Evolutionary conservation across 2,888 invertebrate genomes (phyloP).

Genomic region (Ctena decussata): DNA sequence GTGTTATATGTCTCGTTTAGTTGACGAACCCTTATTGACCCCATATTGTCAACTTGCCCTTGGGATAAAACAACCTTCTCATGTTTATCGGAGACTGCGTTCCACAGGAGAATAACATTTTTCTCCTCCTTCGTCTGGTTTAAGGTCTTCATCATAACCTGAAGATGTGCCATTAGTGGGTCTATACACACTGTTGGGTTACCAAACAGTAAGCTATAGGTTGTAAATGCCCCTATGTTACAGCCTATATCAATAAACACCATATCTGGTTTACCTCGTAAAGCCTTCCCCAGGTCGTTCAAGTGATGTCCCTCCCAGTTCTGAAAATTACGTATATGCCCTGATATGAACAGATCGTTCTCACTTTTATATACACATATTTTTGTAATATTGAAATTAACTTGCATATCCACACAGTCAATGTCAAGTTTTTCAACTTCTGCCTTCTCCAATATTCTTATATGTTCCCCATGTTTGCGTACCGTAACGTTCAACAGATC

Average conservation of each 20-base stretch:
- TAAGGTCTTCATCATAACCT: constrained; percentile 65
- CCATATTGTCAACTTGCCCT: too few relatives aligned
- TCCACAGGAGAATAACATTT: constrained; percentile 69
- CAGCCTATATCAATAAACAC: constrained; percentile 71
- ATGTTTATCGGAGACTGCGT: constrained; percentile 72
- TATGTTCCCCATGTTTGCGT: too few relatives aligned
- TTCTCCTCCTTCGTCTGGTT: constrained; percentile 46
- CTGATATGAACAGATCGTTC: constrained; percentile 68
- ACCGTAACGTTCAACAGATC: too few relatives aligned
- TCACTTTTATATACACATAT: constrained; percentile 70
- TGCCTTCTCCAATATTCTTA: too few relatives aligned
- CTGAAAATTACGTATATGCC: constrained; percentile 51
- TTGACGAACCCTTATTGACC: too few relatives aligned
- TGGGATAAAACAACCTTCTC: constrained; percentile 58
- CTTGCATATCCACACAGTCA: too few relatives aligned
- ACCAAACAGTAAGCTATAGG: constrained; percentile 64
- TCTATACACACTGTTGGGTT: constrained; percentile 67
- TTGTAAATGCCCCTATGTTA: constrained; percentile 73
- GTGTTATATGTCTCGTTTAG: too few relatives aligned
- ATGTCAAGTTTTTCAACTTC: too few relatives aligned
- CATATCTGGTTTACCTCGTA: constrained; percentile 55
- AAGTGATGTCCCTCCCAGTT: constrained; percentile 73
- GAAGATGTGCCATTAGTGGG: constrained; percentile 56
- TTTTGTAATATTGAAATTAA: too few relatives aligned
- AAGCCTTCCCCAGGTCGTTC: constrained; percentile 56